Conservation (phyloP, 2,888 invertebrate species). For the Acronicta alni region DNA sequence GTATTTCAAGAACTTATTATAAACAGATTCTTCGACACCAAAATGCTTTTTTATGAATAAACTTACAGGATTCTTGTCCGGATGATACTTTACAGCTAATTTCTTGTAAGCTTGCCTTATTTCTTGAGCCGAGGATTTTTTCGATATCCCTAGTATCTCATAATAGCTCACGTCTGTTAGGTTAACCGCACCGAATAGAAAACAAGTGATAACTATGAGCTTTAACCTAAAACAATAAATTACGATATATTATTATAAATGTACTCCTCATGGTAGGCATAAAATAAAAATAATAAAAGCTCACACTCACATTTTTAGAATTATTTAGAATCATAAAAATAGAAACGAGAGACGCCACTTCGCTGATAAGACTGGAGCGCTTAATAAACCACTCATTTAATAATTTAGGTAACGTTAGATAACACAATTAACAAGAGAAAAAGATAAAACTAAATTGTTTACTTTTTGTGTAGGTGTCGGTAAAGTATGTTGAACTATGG, state of each 20-base stretch:
- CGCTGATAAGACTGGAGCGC: constrained; percentile 3
- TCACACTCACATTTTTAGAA: constrained; percentile 50
- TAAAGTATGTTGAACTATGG: constrained; percentile 33
- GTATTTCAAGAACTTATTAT: no score
- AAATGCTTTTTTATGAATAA: not conserved
- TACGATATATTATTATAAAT: no score
- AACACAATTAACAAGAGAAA: constrained; percentile 50
- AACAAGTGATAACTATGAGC: constrained; percentile 59
- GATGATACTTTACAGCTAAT: constrained; percentile 92
- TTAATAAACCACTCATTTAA: constrained; percentile 25
- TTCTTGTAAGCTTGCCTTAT: constrained; percentile 94
- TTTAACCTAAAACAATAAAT: constrained; percentile 68
- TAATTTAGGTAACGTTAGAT: constrained; percentile 53
- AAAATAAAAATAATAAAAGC: no score
- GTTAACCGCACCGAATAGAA: constrained; percentile 68
- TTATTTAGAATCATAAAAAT: not conserved
- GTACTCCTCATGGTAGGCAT: no score
- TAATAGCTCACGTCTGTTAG: constrained; percentile 86
- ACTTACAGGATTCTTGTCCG: constrained; percentile 92
- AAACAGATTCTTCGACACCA: not conserved
- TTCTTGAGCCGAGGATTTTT: constrained; percentile 91
- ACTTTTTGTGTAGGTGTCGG: constrained; percentile 71
- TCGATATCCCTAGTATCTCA: constrained; percentile 91
- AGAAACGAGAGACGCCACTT: constrained; percentile 3
- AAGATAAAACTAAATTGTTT: constrained; percentile 66